Conservation (phyloP, 2,113 vertebrate genomes). For the Ellobius talpinus region DNA sequence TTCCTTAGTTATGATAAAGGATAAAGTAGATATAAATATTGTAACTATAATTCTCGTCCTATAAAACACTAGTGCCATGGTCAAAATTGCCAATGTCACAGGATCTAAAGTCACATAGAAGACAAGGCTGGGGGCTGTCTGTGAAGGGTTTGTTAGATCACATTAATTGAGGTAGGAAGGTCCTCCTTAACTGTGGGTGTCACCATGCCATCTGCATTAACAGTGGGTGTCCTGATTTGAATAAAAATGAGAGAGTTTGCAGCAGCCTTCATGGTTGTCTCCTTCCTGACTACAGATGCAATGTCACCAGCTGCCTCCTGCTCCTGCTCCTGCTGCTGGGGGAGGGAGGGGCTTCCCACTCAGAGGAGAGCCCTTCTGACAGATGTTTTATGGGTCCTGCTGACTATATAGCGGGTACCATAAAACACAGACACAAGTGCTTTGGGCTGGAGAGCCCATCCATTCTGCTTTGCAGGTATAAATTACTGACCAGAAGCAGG, state of each 20-base stretch:
- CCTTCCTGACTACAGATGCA: background rate
- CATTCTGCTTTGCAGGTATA: conserved; percentile 67
- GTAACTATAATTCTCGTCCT: too few species aligned
- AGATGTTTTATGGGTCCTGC: conserved; percentile 81
- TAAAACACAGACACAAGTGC: conserved; percentile 75
- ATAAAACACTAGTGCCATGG: background rate
- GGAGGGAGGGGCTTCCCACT: conserved; percentile 72
- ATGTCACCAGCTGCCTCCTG: background rate
- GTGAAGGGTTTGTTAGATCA: background rate
- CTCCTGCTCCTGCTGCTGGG: background rate
- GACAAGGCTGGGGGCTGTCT: background rate
- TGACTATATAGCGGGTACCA: conserved; percentile 71
- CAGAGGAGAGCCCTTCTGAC: conserved; percentile 64
- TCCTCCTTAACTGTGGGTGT: background rate
- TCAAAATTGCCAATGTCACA: background rate
- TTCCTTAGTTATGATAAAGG: too few species aligned
- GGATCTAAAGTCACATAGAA: background rate
- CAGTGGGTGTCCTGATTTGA: background rate
- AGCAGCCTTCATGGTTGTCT: background rate
- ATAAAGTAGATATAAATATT: too few species aligned
- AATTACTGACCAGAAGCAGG: conserved; percentile 46
- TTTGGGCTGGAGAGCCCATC: conserved; percentile 65
- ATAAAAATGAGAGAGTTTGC: background rate
- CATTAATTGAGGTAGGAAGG: background rate
- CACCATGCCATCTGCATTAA: background rate